Percentiles rank a stretch among this genome's conserved stretches.
Evolutionary conservation across 37 sponge, comb jelly and placozoan genomes (phyloP).

Genomic region (Dysidea cf. avara): DNA sequence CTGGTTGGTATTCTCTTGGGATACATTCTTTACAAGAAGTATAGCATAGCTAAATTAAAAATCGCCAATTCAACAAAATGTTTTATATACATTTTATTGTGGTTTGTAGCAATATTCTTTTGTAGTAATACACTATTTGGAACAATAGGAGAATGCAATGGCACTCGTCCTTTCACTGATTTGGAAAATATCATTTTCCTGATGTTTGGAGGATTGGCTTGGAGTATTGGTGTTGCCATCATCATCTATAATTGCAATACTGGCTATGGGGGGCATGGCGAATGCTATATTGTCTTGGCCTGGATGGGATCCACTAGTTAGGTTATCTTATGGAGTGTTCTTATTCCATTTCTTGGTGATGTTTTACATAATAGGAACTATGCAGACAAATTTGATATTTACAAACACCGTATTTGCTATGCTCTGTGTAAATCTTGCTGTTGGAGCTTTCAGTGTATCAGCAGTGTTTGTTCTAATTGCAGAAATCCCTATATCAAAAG

Average conservation of each 20-base stretch:
- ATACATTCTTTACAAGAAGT: conserved; percentile 48
- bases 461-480: conserved; percentile 19
- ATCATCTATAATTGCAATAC: conserved; percentile 50
- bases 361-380: conserved; percentile 2
- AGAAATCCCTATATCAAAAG: conserved; percentile 32
- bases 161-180: conserved; percentile 6
- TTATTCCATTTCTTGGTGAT: conserved; percentile 56
- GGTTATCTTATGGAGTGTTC: conserved; percentile 51
- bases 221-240: conserved; percentile 50
- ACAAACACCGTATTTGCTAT: conserved; percentile 22
- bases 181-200: conserved; percentile 33
- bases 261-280: conserved; percentile 52
- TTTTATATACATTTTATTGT: conserved; percentile 11
- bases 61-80: conserved; percentile 5
- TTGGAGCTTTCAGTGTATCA: conserved; percentile 38
- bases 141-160: conserved; percentile 25
- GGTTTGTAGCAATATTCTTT: conserved; percentile 15
- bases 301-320: conserved; percentile 67
- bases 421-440: conserved; percentile 3
- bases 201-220: conserved; percentile 27
- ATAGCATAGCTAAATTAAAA: background rate
- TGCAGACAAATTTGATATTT: conserved; percentile 18
- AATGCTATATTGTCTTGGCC: conserved; percentile 43
- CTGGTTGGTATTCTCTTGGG: conserved; percentile 67
- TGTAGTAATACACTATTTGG: conserved; percentile 51